Base-by-base conservation (phyloP, 2,888 invertebrate genomes). In the Pristionchus japonicus region DNA sequence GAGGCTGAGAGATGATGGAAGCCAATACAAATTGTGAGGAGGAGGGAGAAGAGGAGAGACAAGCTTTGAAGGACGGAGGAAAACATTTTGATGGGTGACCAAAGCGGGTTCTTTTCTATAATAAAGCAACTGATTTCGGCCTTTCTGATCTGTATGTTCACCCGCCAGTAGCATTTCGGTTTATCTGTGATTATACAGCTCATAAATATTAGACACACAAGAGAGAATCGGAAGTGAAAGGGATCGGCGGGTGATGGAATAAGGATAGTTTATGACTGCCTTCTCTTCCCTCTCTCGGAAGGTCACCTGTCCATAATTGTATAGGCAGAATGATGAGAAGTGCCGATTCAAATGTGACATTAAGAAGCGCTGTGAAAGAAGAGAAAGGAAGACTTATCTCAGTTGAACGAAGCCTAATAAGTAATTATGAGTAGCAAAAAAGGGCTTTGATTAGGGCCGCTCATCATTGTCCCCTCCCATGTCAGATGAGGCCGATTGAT, bases 1-100 rank as follows among this genome's bases (percentile, higher is more conserved):
- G 74, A 23, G 74, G 74, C 13, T 64, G 74, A 74, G 77, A 77
- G 77, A 77, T 77, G 77, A 77, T 77, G 77, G 77, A 47, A 77
- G 77, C 43, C 77, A 77, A 77, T 77, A 77, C 43, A 77, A 34
- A 77, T 77, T 74, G 74, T 74, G 74, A 74, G 43, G 40, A 3
- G 20, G 40, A 37, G 11, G 40, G 23, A 43, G 3, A 43, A 74
- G 23, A 43, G 3, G 77, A 47, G 43, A 43, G 27, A 40, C 37
- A 40, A 77, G 77, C 11, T 37, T 11, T n/a, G 47, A 77, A 27
- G 77, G 77, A 77, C 77, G 20, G 15, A 20, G 74, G 1, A 23
- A 74, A 74, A 74, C 74, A 77, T 77, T 77, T 77, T 20, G 70
- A 70, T 37, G n/a, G n/a, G n/a, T n/a, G 37, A 37, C 34, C 70